Conservation (phyloP, 2,888 invertebrate genomes). For the Herminia tarsipennalis region DNA sequence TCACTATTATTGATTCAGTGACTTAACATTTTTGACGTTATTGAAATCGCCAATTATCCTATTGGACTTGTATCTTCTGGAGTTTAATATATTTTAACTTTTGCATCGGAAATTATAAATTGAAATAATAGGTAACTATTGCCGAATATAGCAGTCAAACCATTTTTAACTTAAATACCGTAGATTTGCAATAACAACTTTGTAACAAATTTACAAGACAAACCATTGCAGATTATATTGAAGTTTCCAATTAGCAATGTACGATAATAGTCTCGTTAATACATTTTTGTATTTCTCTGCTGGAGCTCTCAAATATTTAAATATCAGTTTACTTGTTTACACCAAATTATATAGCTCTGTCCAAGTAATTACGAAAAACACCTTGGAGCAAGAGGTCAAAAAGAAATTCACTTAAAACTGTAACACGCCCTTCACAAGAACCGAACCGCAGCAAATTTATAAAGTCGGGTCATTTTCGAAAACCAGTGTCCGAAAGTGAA, state of each 20-base stretch:
- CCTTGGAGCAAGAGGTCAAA: slow-evolving; percentile 84
- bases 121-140: no score
- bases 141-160: no score
- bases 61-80: no score
- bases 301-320: slow-evolving; percentile 57
- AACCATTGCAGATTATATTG: no score
- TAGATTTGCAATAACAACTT: no score
- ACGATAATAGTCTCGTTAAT: slow-evolving; percentile 6
- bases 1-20: no score
- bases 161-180: no score
- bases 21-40: no score
- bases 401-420: slow-evolving; percentile 85
- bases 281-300: slow-evolving; percentile 37
- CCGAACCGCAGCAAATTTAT: slow-evolving; percentile 70
- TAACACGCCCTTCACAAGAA: slow-evolving; percentile 81
- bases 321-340: slow-evolving; percentile 77
- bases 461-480: slow-evolving; percentile 83
- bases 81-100: no score
- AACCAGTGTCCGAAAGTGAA: slow-evolving; percentile 85
- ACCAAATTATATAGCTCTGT: slow-evolving; percentile 74
- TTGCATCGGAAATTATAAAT: no score
- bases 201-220: no score
- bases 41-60: no score
- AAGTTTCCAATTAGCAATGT: neutral
- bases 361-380: slow-evolving; percentile 75